Evolutionary conservation across 2,797 vertebrate species (phyloP), one percentile per base, ranked within the genome.

Genomic region (Pipistrellus kuhlii): DNA sequence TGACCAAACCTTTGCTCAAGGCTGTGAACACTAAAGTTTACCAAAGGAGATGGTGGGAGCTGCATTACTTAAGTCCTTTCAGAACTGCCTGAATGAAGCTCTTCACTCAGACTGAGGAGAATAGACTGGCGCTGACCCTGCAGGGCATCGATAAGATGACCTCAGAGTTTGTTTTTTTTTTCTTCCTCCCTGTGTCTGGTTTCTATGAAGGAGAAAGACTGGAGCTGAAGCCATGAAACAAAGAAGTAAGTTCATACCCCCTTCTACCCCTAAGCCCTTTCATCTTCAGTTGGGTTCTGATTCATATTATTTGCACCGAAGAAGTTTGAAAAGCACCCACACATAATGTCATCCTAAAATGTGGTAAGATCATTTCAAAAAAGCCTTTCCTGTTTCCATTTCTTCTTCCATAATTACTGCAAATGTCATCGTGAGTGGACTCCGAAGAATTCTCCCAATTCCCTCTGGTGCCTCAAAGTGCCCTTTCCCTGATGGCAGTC

Each of bases 31-130:
- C 93, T 77, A 80, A 93, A 94, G 89, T 92, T 91, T 93, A 90
- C 88, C 85, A 80, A 81, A 95, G 93, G 90, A 95, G 95, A 80
- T 92, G 51, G 78, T 71, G 75, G 55, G 68, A 95, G 76, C 88
- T 15, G 38, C 85, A 78, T 81, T 93, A 80, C 86, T 97, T 93
- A 95, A 96, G 92, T 81, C 83, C 90, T 97, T 95, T 97, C 88
- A 97, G 92, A 95, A 68, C 48, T 55, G 93, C 80, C 46, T 92
- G 95, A 95, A 96, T 93, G 87, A 88, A 95, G 83, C 76, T 53
- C 88, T 97, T 95, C 66, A 71, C 90, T 95, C 78, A 85, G 91
- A 69, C 10, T 55, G 17, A 51, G 75, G 88, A 97, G 91, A 95
- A 96, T 85, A 94, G 95, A 44, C 85, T 68, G 59, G 85, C 6